These are phyloP conservation scores for Chironomus tepperi DNA, from an alignment of 1,140 invertebrate species.

Conservation along the genomic window DNA sequence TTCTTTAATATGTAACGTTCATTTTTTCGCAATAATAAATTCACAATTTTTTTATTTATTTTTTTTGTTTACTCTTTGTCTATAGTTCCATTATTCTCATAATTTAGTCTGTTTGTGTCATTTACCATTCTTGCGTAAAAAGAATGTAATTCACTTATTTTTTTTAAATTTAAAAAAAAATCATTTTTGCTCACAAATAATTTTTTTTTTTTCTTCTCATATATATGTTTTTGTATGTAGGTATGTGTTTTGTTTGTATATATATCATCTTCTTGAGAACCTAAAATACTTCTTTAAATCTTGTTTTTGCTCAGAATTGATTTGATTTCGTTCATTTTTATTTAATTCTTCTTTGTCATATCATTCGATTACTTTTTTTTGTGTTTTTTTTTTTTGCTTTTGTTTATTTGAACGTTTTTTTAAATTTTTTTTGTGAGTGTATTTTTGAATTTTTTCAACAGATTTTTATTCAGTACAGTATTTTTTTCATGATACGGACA, in stretches of 20 bases:
- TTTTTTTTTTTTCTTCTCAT: too few species aligned
- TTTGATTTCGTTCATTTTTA: background rate
- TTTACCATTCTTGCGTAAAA: background rate
- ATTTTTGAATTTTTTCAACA: background rate
- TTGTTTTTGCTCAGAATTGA: background rate
- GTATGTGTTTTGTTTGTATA: background rate
- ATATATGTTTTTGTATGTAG: too few species aligned
- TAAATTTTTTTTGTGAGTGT: background rate
- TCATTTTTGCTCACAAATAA: background rate
- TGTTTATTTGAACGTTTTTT: background rate
- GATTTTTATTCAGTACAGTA: constrained; percentile 13
- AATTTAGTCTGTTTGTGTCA: background rate
- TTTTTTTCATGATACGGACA: background rate
- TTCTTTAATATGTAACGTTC: background rate
- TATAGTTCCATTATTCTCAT: background rate
- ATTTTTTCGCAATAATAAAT: background rate
- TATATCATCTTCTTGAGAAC: background rate
- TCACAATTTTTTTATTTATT: background rate
- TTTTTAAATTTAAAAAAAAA: background rate
- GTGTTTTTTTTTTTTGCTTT: background rate
- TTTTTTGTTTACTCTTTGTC: background rate
- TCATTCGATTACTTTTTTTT: background rate
- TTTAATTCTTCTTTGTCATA: background rate
- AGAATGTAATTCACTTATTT: background rate
- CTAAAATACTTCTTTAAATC: background rate